A percentile compares a stretch with the other conserved stretches of the same genome.
phyloP scores from a whole-genome alignment of 2,797 vertebrate species.

The Salarias fasciatus region DNA sequence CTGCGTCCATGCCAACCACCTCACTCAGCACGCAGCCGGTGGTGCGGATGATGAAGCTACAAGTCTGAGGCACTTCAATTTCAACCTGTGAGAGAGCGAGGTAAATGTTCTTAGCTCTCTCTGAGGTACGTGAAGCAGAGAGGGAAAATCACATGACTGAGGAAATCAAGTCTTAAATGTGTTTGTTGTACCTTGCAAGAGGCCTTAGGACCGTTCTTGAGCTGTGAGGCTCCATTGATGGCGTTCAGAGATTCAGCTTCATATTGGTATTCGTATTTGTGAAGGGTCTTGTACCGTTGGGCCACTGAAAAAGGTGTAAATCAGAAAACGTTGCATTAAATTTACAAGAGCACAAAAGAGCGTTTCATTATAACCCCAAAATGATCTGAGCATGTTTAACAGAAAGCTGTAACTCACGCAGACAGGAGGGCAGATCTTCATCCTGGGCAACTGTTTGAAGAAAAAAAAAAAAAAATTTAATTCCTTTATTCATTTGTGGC shows the following conservation, averaged over 20 bases:
- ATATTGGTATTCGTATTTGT: conserved; percentile 92
- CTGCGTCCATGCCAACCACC: conserved; percentile 73
- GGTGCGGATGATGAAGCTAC: conserved; percentile 86
- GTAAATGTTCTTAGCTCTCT: neutral
- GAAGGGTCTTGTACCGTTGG: conserved; percentile 88
- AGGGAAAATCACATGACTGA: neutral
- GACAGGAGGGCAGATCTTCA: conserved; percentile 78
- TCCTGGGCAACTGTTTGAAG: conserved; percentile 79
- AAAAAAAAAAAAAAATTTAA: conserved; percentile 7
- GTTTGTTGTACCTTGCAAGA: conserved; percentile 85
- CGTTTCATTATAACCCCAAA: no score
- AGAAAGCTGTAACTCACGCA: conserved; percentile 82
- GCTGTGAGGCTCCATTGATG: conserved; percentile 83
- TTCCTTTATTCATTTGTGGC: conserved; percentile 1
- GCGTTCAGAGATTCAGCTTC: conserved; percentile 89
- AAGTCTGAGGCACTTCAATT: conserved; percentile 91
- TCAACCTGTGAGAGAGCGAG: conserved; percentile 83
- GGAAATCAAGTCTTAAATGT: no score
- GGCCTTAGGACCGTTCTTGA: conserved; percentile 86
- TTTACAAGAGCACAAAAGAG: no score
- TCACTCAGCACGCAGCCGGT: conserved; percentile 89
- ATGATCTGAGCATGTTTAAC: neutral
- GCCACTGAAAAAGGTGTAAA: conserved; percentile 73
- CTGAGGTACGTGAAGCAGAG: neutral
- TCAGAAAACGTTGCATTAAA: neutral